Evolutionary conservation across 2,113 vertebrate genomes (phyloP).

Genomic region (Gila orcuttii): DNA sequence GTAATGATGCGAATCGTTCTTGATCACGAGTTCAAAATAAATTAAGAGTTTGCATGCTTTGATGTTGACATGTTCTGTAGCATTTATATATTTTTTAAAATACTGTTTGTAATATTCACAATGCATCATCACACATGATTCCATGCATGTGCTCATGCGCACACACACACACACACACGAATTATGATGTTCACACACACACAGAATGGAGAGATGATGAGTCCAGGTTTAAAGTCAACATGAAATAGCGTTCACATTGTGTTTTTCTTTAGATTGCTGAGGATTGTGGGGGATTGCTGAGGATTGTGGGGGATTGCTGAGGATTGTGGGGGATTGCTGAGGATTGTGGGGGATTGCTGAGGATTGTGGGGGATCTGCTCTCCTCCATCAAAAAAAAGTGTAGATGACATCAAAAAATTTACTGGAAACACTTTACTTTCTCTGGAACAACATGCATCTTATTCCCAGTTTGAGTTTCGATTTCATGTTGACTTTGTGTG

Average conservation of each 20-base stretch:
- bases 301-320: too few relatives aligned
- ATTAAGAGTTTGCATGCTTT: too few relatives aligned
- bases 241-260: neutral
- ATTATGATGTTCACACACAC: slow-evolving; percentile 18
- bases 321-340: too few relatives aligned
- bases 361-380: neutral
- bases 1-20: too few relatives aligned
- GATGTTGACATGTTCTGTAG: too few relatives aligned
- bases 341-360: too few relatives aligned
- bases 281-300: too few relatives aligned
- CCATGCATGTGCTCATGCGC: neutral
- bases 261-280: neutral
- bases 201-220: neutral
- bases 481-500: neutral
- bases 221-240: neutral
- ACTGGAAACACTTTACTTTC: neutral
- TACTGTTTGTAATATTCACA: too few relatives aligned
- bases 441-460: neutral
- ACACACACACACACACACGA: neutral
- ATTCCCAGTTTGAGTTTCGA: neutral
- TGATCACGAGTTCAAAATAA: too few relatives aligned
- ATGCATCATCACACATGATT: neutral
- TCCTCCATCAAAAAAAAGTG: too few relatives aligned
- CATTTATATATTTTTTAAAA: too few relatives aligned
- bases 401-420: neutral